phyloP scores from a whole-genome alignment of 2,888 invertebrate species.

The Listrodromus nycthemerus region DNA sequence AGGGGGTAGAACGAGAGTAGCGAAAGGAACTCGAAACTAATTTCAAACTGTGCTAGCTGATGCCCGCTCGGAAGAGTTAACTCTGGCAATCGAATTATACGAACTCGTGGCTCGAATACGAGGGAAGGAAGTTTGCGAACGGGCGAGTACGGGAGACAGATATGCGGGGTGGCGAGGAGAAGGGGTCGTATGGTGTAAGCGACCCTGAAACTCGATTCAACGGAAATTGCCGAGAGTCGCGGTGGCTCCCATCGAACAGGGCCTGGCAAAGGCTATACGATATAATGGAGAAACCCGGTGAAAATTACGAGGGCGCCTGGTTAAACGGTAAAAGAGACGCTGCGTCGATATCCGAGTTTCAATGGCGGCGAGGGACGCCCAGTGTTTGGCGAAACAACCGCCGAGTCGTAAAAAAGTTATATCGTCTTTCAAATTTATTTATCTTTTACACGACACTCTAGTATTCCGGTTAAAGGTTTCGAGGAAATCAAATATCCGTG shows the following conservation, averaged over 20 bases:
- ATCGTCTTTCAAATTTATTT: no score
- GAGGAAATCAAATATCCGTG: not conserved
- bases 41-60: constrained; percentile 73
- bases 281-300: constrained; percentile 31
- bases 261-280: constrained; percentile 7
- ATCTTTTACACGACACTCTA: no score
- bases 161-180: constrained; percentile 4
- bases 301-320: constrained; percentile 45
- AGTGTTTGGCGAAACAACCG: no score
- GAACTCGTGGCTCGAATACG: constrained; percentile 58
- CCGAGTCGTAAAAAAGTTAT: no score
- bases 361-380: not conserved
- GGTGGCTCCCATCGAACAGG: constrained; percentile 5
- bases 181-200: constrained; percentile 2
- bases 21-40: constrained; percentile 67
- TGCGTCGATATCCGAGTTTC: not conserved
- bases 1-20: not conserved
- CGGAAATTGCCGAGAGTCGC: constrained; percentile 49
- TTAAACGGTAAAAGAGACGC: not conserved
- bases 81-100: constrained; percentile 75
- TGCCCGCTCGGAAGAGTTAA: constrained; percentile 71
- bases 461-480: not conserved
- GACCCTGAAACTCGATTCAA: constrained; percentile 43
- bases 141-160: constrained; percentile 50
- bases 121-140: constrained; percentile 61